Conservation (phyloP, 2,888 invertebrate species). For the Rhingia campestris region DNA sequence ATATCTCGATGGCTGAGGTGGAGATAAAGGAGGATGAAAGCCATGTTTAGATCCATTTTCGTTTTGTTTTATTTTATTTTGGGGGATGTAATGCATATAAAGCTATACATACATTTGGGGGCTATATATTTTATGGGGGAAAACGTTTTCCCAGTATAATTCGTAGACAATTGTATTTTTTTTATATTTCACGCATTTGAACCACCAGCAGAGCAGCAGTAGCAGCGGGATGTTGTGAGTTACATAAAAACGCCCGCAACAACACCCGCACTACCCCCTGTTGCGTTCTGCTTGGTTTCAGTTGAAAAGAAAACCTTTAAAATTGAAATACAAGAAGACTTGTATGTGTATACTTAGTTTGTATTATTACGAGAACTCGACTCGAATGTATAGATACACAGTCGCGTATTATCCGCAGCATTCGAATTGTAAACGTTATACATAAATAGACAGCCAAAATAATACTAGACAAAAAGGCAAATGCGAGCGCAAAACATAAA, state of each 20-base stretch:
- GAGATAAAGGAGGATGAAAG: conserved; percentile 10
- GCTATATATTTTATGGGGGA: conserved; percentile 29
- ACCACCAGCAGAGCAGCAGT: not conserved
- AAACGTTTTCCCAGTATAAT: conserved; percentile 55
- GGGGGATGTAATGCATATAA: conserved; percentile 41
- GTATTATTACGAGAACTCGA: not conserved
- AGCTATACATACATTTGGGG: conserved; percentile 37
- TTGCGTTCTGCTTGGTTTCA: conserved; percentile 49
- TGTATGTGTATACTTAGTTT: conserved; percentile 2
- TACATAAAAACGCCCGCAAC: conserved; percentile 30
- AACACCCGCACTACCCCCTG: conserved; percentile 32
- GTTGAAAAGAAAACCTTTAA: conserved; percentile 47
- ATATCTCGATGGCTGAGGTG: not conserved
- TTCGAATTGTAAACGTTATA: conserved; percentile 18
- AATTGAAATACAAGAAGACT: conserved; percentile 26
- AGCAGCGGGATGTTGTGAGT: conserved; percentile 25
- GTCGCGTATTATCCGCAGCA: conserved; percentile 5
- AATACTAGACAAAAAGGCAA: conserved; percentile 9
- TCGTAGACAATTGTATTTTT: conserved; percentile 51
- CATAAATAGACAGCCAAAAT: conserved; percentile 13
- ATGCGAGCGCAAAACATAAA: not conserved
- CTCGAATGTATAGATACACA: not conserved
- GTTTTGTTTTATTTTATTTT: conserved; percentile 28
- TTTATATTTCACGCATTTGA: conserved; percentile 36
- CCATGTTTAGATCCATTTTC: conserved; percentile 15